Base-by-base conservation (phyloP, 2,113 vertebrate genomes). In the Gnathonemus longibarbis region DNA sequence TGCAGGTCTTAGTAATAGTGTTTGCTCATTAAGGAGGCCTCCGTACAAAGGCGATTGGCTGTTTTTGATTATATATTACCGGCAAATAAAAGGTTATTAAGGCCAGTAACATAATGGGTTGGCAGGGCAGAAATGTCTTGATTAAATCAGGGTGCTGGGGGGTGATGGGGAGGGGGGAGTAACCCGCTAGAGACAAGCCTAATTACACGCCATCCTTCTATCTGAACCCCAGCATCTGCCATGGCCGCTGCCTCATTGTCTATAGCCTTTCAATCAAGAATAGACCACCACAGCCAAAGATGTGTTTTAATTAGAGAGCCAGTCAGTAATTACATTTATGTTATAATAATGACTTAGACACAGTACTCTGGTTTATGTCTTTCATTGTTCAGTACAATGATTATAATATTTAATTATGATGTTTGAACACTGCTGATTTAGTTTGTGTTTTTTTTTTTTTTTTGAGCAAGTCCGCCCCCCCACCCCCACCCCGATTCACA, bases 191-290 rank as follows among this genome's bases (percentile, higher is more conserved):
- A 95, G 94, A 94, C 90, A 90, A 89, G 66, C 74, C 84, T 95
- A 95, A 96, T 95, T 95, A 95, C 94, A 92, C 94, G 92, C 93
- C 93, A 94, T 95, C 94, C 93, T 93, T 95, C 93, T 90, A 92
- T 92, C 93, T 92, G 93, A 92, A 92, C 88, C 66, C 89, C 89
- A 91, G 93, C 93, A 93, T 91, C 92, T 93, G 93, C 93, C 94
- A 93, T 93, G 90, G 92, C 90, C 93, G 91, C 80, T 49, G 56
- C 84, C 58, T 89, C 90, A 92, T 91, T 92, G 93, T 93, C 88
- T 93, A 90, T 88, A 90, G 91, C 85, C 90, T 91, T 90, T 92
- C 91, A 80, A 91, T 93, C 93, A 91, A 90, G 90, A 91, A 92
- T 88, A 91, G 92, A 89, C 92, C 80, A 80, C 87, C 66, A 89